These are phyloP conservation scores for Acyrthosiphon pisum DNA, from an alignment of 1,140 invertebrate species.

Conservation along the genomic window DNA sequence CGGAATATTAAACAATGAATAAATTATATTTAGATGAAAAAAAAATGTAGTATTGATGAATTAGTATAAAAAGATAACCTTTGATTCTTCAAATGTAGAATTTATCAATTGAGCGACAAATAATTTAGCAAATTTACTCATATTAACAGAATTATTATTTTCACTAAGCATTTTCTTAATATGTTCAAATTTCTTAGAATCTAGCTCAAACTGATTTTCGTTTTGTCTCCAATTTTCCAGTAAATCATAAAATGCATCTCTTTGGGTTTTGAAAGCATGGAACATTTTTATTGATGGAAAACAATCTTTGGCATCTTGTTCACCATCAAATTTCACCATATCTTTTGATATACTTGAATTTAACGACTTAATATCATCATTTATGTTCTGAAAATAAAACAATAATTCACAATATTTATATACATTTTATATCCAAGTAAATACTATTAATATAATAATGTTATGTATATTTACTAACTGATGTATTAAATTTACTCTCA, in stretches of 20 bases:
- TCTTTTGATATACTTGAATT: conserved; percentile 25
- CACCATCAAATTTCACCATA: conserved; percentile 51
- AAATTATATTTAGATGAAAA: not conserved
- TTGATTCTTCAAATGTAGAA: conserved; percentile 50
- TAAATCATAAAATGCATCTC: conserved; percentile 53
- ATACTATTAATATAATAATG: not conserved
- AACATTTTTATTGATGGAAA: conserved; percentile 54
- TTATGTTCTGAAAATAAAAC: conserved; percentile 32
- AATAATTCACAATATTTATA: not conserved
- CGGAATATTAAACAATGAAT: not conserved
- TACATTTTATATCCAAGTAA: not conserved
- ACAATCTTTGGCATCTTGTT: conserved; percentile 40
- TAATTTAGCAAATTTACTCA: conserved; percentile 49
- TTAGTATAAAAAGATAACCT: not conserved
- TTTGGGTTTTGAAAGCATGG: conserved; percentile 37
- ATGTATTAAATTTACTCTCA: conserved; percentile 2
- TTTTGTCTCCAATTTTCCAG: conserved; percentile 47
- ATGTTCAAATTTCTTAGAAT: not conserved
- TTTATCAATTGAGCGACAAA: conserved; percentile 51
- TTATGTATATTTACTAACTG: conserved; percentile 3
- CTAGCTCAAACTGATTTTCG: conserved; percentile 21
- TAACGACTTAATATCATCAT: conserved; percentile 35
- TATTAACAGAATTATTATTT: conserved; percentile 32
- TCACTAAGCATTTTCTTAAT: conserved; percentile 37
- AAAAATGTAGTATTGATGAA: not conserved